Percentiles rank a stretch among this genome's conserved stretches.
Conservation (phyloP, 2,888 invertebrate species). For the Agrotis segetum region DNA sequence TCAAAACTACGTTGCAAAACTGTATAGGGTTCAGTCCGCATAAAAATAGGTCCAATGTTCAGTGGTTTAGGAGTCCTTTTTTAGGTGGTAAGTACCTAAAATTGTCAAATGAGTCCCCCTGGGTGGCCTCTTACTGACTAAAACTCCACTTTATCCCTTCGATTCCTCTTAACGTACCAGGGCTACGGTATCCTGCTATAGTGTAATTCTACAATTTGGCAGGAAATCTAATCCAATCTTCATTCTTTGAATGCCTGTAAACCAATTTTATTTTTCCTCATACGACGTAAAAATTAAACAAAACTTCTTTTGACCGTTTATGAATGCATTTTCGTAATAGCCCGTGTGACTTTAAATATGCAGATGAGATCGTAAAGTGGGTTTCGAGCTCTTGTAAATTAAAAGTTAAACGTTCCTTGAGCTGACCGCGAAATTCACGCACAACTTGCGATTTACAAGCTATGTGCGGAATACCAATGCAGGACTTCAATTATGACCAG, state of each 20-base stretch:
- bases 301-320: not conserved
- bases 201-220: no score
- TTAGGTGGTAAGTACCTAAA: no score
- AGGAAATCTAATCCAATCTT: not conserved
- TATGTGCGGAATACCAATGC: constrained; percentile 49
- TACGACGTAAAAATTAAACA: not conserved
- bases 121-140: no score
- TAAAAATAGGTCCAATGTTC: not conserved
- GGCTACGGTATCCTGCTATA: no score
- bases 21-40: not conserved
- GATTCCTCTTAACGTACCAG: no score
- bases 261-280: not conserved
- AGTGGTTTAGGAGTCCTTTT: not conserved
- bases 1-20: not conserved
- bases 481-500: constrained; percentile 19
- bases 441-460: constrained; percentile 35
- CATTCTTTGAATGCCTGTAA: not conserved
- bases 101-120: no score
- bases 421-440: constrained; percentile 35
- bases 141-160: no score
- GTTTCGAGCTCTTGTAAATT: constrained; percentile 44
- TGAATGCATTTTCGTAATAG: constrained; percentile 42
- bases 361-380: constrained; percentile 40
- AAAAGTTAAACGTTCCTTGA: constrained; percentile 36
- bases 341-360: constrained; percentile 43